Percentiles rank a stretch among this genome's conserved stretches.
Conservation (phyloP, 2,113 vertebrate genomes). For the Menidia beryllina region DNA sequence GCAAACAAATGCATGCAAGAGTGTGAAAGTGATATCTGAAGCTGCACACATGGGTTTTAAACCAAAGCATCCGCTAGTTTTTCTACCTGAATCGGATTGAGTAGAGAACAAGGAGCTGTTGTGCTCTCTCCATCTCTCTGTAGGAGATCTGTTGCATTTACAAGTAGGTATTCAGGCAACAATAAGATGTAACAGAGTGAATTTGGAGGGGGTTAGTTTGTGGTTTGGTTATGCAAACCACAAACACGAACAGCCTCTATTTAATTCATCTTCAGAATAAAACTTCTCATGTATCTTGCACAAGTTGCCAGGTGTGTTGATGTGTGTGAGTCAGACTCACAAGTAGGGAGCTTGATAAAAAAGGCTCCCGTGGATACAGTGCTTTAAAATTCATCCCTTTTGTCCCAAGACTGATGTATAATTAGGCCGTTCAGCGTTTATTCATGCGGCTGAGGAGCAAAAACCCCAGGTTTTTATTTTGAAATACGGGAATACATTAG, state of each 20-base stretch:
- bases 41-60: slow-evolving; percentile 32
- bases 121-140: neutral
- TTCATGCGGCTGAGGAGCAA: slow-evolving; percentile 35
- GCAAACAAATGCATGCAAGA: slow-evolving; percentile 38
- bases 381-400: slow-evolving; percentile 14
- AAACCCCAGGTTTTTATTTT: slow-evolving; percentile 19
- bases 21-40: slow-evolving; percentile 37
- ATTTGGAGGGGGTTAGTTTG: neutral
- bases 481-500: slow-evolving; percentile 26
- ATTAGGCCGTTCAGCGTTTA: slow-evolving; percentile 49
- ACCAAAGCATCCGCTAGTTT: neutral
- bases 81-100: slow-evolving; percentile 5
- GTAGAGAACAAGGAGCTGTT: neutral
- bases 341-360: neutral
- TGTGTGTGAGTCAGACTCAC: neutral
- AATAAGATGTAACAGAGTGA: neutral
- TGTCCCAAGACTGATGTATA: slow-evolving; percentile 12
- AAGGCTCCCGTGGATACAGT: slow-evolving; percentile 14
- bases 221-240: too few relatives aligned
- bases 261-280: too few relatives aligned
- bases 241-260: too few relatives aligned
- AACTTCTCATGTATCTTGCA: too few relatives aligned
- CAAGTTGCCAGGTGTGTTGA: slow-evolving; percentile 9
- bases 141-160: neutral
- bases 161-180: neutral